phyloP scores from a whole-genome alignment of 2,888 invertebrate species.

The Aphidius colemani region DNA sequence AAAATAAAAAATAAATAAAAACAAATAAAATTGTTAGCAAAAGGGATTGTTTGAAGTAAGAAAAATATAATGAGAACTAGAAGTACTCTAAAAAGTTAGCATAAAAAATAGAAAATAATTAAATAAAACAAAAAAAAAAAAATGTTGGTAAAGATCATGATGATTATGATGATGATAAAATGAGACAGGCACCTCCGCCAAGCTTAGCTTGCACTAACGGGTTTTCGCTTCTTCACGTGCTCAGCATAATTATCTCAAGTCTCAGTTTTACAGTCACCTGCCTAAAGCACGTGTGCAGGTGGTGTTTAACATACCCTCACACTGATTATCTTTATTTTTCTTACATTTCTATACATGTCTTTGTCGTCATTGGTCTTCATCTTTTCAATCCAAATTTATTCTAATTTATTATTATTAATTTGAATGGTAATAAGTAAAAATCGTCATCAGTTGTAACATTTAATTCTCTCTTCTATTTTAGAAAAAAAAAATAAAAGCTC shows the following conservation, averaged over 20 bases:
- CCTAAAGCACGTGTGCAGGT: conserved; percentile 31
- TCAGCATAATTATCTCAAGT: conserved; percentile 42
- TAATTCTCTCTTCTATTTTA: too few species aligned
- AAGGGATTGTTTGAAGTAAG: neutral
- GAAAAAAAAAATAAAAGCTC: too few species aligned
- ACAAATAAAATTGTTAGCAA: neutral
- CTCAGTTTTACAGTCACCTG: conserved; percentile 35
- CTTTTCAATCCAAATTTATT: too few species aligned
- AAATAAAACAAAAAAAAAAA: neutral
- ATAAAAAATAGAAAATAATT: neutral
- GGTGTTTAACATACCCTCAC: conserved; percentile 14
- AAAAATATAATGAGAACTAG: neutral
- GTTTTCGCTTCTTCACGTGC: conserved; percentile 45
- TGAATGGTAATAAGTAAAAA: too few species aligned
- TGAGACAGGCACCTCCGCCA: conserved; percentile 16
- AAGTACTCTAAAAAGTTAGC: neutral
- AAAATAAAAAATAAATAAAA: conserved; percentile 5
- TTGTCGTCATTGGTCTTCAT: too few species aligned
- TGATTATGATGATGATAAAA: conserved; percentile 11
- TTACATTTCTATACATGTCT: neutral
- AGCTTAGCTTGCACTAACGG: conserved; percentile 39
- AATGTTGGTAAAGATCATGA: conserved; percentile 7
- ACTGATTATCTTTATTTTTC: conserved; percentile 5
- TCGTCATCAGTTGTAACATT: too few species aligned
- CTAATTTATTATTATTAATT: too few species aligned